phyloP scores from a whole-genome alignment of 2,797 vertebrate genomes.

The Masticophis lateralis region DNA sequence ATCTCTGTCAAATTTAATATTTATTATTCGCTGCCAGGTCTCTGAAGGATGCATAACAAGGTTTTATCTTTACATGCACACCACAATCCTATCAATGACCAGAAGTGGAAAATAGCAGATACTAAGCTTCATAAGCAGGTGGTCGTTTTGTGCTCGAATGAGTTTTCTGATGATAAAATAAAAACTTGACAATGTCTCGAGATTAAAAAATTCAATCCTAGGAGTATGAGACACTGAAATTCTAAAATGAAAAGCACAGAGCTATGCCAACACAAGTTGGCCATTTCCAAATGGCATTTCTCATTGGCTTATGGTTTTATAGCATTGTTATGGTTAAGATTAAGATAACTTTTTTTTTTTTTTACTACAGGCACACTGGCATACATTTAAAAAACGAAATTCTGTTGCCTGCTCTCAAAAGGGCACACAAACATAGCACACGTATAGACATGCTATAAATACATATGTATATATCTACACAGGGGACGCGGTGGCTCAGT shows the following conservation, averaged over 20 bases:
- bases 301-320: not conserved
- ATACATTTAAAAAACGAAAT: no score
- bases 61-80: not conserved
- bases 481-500: no score
- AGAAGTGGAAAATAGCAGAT: not conserved
- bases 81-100: not conserved
- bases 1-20: constrained; percentile 30
- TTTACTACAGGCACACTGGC: no score
- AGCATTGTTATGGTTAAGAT: not conserved
- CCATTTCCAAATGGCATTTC: not conserved
- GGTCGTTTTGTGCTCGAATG: no score
- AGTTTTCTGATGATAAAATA: not conserved
- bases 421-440: no score
- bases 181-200: not conserved
- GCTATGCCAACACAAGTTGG: not conserved
- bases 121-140: not conserved
- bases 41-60: not conserved
- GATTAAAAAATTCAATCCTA: not conserved
- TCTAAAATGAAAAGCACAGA: not conserved
- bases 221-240: not conserved
- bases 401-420: no score
- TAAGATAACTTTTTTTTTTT: no score
- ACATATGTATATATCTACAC: no score
- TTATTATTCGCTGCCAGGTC: not conserved
- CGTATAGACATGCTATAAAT: no score